Percentiles rank a stretch among this genome's conserved stretches.
Conservation (phyloP, 2,888 invertebrate species). For the Drosophila prolongata region DNA sequence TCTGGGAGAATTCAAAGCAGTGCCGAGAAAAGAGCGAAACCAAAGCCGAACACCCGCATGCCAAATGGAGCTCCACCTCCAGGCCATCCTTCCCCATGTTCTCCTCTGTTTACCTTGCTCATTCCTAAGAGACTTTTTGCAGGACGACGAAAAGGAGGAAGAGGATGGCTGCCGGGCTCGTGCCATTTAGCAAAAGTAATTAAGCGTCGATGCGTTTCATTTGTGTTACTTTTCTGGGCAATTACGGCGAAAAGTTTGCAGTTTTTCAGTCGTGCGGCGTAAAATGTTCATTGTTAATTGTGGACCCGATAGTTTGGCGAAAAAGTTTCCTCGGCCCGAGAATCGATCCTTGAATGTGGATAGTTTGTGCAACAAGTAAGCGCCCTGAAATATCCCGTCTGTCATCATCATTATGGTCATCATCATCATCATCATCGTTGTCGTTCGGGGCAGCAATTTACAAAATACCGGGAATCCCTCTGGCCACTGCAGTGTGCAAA, state of each 20-base stretch:
- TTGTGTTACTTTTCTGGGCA: constrained; percentile 80
- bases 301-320: constrained; percentile 19
- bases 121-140: background rate
- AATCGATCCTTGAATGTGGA: constrained; percentile 13
- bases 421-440: constrained; percentile 13
- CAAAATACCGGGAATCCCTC: constrained; percentile 6
- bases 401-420: constrained; percentile 31
- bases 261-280: constrained; percentile 50
- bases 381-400: constrained; percentile 1
- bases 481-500: constrained; percentile 63
- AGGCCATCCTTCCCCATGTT: background rate
- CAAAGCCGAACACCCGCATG: constrained; percentile 8
- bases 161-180: constrained; percentile 26
- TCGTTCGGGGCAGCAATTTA: constrained; percentile 11
- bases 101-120: constrained; percentile 1
- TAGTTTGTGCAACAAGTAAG: constrained; percentile 23
- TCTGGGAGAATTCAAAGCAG: constrained; percentile 2
- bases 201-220: constrained; percentile 80
- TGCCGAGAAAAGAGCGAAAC: constrained; percentile 1
- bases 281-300: constrained; percentile 77
- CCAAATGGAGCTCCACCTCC: constrained; percentile 1
- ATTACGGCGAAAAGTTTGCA: constrained; percentile 69
- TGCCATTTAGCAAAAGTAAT: constrained; percentile 77
- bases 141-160: background rate
- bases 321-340: background rate